Conservation (phyloP, 2,888 invertebrate genomes). For the Agelastica alni region DNA sequence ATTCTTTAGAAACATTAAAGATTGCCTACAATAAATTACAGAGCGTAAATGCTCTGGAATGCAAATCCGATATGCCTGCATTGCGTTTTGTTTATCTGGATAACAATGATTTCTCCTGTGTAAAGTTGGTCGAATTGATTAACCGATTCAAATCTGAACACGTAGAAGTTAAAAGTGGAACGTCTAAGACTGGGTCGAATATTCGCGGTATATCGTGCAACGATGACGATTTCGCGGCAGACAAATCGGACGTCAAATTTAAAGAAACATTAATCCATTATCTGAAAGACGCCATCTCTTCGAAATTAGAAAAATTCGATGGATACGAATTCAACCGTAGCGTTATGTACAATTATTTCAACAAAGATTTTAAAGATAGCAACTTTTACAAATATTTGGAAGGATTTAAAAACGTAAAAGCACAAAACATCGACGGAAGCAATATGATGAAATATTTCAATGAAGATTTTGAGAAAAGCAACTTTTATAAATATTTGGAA, state of each 20-base stretch:
- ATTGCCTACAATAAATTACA: conserved; percentile 11
- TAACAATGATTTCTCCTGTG: conserved; percentile 16
- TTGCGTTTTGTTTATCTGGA: conserved; percentile 11
- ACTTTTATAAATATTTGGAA: conserved; percentile 18
- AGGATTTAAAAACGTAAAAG: conserved; percentile 8
- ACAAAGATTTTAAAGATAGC: conserved; percentile 20
- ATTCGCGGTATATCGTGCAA: conserved; percentile 22
- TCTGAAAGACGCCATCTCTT: background rate
- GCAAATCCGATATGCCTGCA: background rate
- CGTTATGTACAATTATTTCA: conserved; percentile 23
- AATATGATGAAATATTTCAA: conserved; percentile 20
- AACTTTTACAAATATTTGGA: conserved; percentile 26
- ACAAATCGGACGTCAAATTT: background rate
- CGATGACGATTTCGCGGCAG: background rate
- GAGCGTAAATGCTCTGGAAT: background rate
- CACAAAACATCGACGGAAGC: conserved; percentile 7
- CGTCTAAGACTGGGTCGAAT: conserved; percentile 6
- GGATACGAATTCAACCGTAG: background rate
- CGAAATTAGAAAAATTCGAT: conserved; percentile 14
- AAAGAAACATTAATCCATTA: background rate
- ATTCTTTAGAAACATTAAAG: background rate
- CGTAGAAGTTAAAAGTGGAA: background rate
- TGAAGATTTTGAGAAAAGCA: conserved; percentile 19
- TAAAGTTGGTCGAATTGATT: conserved; percentile 8
- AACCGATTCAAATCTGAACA: background rate